A percentile compares a stretch with the other conserved stretches of the same genome.
Evolutionary conservation across 1,140 invertebrate genomes (phyloP).

Genomic region (Ericerus pela): DNA sequence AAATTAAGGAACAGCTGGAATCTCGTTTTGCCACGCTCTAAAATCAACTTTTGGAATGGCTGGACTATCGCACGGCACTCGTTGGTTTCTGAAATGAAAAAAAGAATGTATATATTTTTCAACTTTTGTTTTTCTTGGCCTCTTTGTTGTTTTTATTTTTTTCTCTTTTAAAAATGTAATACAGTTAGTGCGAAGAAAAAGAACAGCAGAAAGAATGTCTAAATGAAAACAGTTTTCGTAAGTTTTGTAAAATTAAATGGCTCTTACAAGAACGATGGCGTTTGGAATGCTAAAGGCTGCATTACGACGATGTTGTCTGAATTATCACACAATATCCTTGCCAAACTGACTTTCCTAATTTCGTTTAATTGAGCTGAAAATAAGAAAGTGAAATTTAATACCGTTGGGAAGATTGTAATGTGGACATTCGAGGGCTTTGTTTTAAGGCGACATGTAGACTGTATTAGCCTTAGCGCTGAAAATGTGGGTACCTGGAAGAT

Average conservation of each 20-base stretch:
- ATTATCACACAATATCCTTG: constrained; percentile 42
- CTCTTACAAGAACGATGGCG: constrained; percentile 33
- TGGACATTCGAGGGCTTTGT: not conserved
- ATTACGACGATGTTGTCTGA: constrained; percentile 36
- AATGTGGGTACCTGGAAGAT: not conserved
- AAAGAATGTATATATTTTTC: not conserved
- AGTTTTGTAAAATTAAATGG: not conserved
- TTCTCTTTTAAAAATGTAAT: not conserved
- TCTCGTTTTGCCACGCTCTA: constrained; percentile 30
- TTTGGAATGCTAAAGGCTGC: constrained; percentile 38
- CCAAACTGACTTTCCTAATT: constrained; percentile 37
- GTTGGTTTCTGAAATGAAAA: constrained; percentile 31
- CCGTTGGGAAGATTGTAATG: constrained; percentile 3
- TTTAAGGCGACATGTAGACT: not conserved
- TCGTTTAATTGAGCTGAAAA: constrained; percentile 37
- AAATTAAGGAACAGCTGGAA: constrained; percentile 20
- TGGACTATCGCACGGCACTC: constrained; percentile 30
- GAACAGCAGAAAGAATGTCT: not conserved
- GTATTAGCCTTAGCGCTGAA: not conserved
- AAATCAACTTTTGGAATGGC: constrained; percentile 33
- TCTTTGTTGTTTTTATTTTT: too few species aligned
- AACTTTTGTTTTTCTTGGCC: not conserved
- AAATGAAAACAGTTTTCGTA: not conserved
- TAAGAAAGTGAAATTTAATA: not conserved
- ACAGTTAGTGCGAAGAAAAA: not conserved